Evolutionary conservation across 2,888 invertebrate species (phyloP).

Genomic region (Mycalesis mineus): DNA sequence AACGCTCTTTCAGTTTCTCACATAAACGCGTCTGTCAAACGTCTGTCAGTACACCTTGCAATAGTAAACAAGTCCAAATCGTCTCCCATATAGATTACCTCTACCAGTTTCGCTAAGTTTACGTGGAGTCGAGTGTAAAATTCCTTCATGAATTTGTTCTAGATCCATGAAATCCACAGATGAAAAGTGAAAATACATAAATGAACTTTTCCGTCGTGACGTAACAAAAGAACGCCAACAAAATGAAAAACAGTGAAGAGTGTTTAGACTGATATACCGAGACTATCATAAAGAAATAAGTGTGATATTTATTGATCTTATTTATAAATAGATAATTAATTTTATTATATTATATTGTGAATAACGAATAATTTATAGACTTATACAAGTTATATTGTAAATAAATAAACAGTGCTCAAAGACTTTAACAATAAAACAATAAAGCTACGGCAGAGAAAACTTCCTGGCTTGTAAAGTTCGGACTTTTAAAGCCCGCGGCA

Average conservation of each 20-base stretch:
- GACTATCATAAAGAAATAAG: slow-evolving; percentile 42
- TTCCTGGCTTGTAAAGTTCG: slow-evolving; percentile 39
- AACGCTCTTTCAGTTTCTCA: too few species aligned
- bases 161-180: slow-evolving; percentile 48
- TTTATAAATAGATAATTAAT: slow-evolving; percentile 45
- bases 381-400: slow-evolving; percentile 14
- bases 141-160: slow-evolving; percentile 35
- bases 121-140: slow-evolving; percentile 43
- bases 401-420: slow-evolving; percentile 34
- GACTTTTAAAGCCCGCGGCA: slow-evolving; percentile 52
- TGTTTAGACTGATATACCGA: slow-evolving; percentile 62
- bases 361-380: slow-evolving; percentile 26
- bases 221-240: slow-evolving; percentile 54
- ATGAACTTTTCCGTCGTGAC: slow-evolving; percentile 57
- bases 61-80: too few species aligned
- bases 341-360: slow-evolving; percentile 32
- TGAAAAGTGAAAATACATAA: slow-evolving; percentile 47
- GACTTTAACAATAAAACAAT: slow-evolving; percentile 28
- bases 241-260: slow-evolving; percentile 77
- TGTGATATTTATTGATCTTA: slow-evolving; percentile 74
- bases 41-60: too few species aligned
- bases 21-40: too few species aligned
- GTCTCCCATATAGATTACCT: too few species aligned
- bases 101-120: slow-evolving; percentile 8
- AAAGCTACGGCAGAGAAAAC: slow-evolving; percentile 18